phyloP scores from a whole-genome alignment of 2,888 invertebrate species.

The Lepas anatifera region DNA sequence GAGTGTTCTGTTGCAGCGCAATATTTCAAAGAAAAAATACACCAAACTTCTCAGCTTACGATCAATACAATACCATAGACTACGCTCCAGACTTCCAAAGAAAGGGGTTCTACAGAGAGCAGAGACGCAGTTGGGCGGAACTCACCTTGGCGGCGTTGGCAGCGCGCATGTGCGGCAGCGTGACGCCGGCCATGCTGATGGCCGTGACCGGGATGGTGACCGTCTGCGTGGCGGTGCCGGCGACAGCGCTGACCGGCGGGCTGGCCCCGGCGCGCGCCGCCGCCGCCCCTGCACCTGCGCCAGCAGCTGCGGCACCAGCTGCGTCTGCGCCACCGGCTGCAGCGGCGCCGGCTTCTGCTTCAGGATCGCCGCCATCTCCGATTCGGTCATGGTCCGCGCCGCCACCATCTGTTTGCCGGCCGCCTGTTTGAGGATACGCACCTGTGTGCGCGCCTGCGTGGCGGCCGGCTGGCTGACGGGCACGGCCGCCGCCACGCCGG shows the following conservation, averaged over 20 bases:
- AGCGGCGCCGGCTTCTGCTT: slow-evolving; percentile 30
- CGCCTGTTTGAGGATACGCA: slow-evolving; percentile 22
- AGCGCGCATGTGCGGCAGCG: slow-evolving; percentile 37
- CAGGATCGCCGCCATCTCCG: slow-evolving; percentile 46
- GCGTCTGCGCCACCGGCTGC: slow-evolving; percentile 33
- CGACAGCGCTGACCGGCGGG: slow-evolving; percentile 18
- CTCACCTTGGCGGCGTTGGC: slow-evolving; percentile 17
- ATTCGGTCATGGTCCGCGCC: slow-evolving; percentile 40
- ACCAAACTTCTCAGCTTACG: too few species aligned
- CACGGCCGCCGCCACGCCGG: slow-evolving; percentile 15
- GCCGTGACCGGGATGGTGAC: slow-evolving; percentile 43
- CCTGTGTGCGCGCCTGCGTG: slow-evolving; percentile 20
- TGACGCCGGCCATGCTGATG: slow-evolving; percentile 33
- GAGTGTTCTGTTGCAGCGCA: too few species aligned
- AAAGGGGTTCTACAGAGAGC: too few species aligned
- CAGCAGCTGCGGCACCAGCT: slow-evolving; percentile 41
- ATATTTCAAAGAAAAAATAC: too few species aligned
- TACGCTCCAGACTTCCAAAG: too few species aligned
- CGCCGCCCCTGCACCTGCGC: slow-evolving; percentile 44
- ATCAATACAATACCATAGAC: too few species aligned
- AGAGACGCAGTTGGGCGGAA: too few species aligned
- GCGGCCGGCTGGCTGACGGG: slow-evolving; percentile 21
- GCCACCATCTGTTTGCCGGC: slow-evolving; percentile 24
- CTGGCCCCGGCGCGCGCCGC: slow-evolving; percentile 41
- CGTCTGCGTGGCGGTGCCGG: slow-evolving; percentile 27